Conservation (phyloP, 2,888 invertebrate species). For the Bugula neritina region DNA sequence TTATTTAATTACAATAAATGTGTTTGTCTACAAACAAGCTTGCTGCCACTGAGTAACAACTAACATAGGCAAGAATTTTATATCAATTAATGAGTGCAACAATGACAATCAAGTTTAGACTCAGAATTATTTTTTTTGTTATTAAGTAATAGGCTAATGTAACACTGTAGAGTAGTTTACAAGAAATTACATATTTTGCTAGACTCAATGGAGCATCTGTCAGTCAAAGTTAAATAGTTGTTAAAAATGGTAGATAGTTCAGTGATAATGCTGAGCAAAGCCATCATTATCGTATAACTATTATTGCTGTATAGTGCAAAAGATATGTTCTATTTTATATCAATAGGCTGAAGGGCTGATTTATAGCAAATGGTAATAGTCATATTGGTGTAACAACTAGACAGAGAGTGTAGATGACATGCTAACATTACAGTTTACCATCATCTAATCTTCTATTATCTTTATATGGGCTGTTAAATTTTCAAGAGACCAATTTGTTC, state of each 20-base stretch:
- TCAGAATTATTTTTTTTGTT: too few species aligned
- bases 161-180: background rate
- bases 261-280: constrained; percentile 14
- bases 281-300: background rate
- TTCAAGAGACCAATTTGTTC: constrained; percentile 25
- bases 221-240: background rate
- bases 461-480: constrained; percentile 27
- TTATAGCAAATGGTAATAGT: too few species aligned
- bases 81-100: background rate
- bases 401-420: background rate
- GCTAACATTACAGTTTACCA: background rate
- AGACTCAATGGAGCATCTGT: constrained; percentile 22
- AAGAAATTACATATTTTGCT: background rate
- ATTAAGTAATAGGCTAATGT: background rate
- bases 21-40: background rate
- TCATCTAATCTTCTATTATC: constrained; percentile 16
- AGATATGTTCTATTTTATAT: background rate
- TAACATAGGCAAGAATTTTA: background rate
- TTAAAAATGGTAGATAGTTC: constrained; percentile 12
- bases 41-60: background rate
- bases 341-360: background rate
- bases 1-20: background rate
- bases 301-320: background rate
- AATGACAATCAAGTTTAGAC: background rate
- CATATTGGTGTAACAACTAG: background rate